phyloP scores from a whole-genome alignment of 2,113 vertebrate genomes.

The Labrus mixtus region DNA sequence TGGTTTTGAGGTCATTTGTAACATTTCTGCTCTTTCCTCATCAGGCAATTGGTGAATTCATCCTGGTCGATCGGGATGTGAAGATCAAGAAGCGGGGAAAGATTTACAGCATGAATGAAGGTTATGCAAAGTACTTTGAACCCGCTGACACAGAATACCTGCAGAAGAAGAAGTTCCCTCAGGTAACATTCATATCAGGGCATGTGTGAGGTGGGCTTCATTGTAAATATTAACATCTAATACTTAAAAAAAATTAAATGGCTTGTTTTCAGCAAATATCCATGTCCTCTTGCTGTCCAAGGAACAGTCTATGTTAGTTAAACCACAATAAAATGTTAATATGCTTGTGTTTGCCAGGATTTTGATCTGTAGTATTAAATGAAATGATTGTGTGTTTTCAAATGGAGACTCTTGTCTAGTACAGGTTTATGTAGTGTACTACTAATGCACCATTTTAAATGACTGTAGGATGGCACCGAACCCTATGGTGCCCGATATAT shows the following conservation, averaged over 20 bases:
- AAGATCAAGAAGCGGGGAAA: constrained; percentile 93
- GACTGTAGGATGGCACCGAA: constrained; percentile 88
- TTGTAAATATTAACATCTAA: background rate
- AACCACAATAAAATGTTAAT: background rate
- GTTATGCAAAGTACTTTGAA: constrained; percentile 90
- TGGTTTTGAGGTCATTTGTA: background rate
- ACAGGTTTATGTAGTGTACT: background rate
- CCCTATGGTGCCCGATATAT: constrained; percentile 92
- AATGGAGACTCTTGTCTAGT: background rate
- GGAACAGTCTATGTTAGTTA: background rate
- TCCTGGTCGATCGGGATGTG: constrained; percentile 92
- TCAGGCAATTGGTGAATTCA: constrained; percentile 94
- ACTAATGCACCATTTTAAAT: background rate
- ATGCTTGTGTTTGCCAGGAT: background rate
- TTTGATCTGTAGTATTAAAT: no score
- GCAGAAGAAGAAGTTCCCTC: constrained; percentile 92
- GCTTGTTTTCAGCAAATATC: background rate
- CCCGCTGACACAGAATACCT: constrained; percentile 88
- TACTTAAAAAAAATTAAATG: background rate
- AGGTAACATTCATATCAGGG: constrained; percentile 73
- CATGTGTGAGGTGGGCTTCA: background rate
- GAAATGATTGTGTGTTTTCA: background rate
- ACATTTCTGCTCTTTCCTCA: background rate
- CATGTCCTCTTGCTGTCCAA: background rate
- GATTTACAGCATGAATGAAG: constrained; percentile 94